Base-by-base conservation (phyloP, 2,888 invertebrate species). In the Drosophila anomelani region DNA sequence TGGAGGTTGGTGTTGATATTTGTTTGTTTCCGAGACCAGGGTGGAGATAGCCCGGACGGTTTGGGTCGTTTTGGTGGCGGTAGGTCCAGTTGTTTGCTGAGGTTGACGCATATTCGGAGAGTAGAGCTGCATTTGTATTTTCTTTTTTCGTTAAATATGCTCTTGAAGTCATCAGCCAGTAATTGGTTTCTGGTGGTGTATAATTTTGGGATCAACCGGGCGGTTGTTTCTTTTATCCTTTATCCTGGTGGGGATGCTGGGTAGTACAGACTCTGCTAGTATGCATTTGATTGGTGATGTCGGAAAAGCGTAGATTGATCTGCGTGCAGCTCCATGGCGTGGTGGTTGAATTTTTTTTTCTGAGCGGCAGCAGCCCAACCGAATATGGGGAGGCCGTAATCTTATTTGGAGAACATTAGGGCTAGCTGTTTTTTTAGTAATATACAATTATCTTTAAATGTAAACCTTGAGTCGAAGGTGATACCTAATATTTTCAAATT, bases 41-140 rank as follows among this genome's bases (percentile, higher is more conserved):
- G 34, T 36, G 51, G 51, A 36, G 15, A 51, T 51, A 36, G 36
- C 51, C 51, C 51, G 3, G 44, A 12, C 8, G 23, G 23, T 10
- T 15, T 23, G 5, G 8, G 23, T 23, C 23, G 23, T 13, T 15
- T 51, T 4, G 51, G 36, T 20, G 36, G 51, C 9, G 34, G 20
- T 15, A 51, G 9, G 34, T 51, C 34, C 1, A 20, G 20, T 20
- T 51, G 13, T 20, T 51, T 51, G 51, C 20, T 51, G 6, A 17
- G 9, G 34, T 20, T 34, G 34, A 34, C 51, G 34, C 49, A 51
- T 36, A 36, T 53, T 4, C 51, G 34, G 20, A 51, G 34, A 51
- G 34, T 20, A 36, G 51, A 51, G 34, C 1, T 13, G 32, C 20
- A 36, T 51, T 53, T 53, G 7, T 36, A 51, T 36, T 20, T 51